A percentile compares a stretch with the other conserved stretches of the same genome.
These are phyloP conservation scores for Cebus imitator DNA, from an alignment of 2,113 vertebrate species.

Conservation along the genomic window DNA sequence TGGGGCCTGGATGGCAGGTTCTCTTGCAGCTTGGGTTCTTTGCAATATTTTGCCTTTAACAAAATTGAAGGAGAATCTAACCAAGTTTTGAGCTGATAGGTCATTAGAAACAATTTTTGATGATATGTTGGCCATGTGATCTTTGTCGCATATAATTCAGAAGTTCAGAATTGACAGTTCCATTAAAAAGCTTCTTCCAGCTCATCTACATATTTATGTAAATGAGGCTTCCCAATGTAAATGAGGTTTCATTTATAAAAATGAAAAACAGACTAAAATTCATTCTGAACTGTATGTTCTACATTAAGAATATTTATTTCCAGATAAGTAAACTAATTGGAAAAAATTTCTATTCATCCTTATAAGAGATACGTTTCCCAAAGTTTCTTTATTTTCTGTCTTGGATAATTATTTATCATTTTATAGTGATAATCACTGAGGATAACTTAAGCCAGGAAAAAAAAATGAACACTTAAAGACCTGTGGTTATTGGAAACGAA, in stretches of 20 bases:
- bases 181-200: background rate
- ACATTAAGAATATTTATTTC: background rate
- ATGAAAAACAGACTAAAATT: background rate
- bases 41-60: constrained; percentile 27
- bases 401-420: constrained; percentile 28
- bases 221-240: background rate
- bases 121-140: background rate
- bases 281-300: background rate
- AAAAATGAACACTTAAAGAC: background rate
- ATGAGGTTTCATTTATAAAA: background rate
- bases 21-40: background rate
- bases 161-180: background rate
- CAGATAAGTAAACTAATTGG: background rate
- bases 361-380: background rate
- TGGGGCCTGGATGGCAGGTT: background rate
- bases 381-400: background rate
- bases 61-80: constrained; percentile 45
- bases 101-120: background rate
- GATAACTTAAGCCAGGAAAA: background rate
- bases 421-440: background rate
- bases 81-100: constrained; percentile 7
- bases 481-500: constrained; percentile 39
- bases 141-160: background rate
- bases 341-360: background rate
- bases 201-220: background rate